phyloP scores from a whole-genome alignment of 2,888 invertebrate genomes.

The Loripinus fragilis region DNA sequence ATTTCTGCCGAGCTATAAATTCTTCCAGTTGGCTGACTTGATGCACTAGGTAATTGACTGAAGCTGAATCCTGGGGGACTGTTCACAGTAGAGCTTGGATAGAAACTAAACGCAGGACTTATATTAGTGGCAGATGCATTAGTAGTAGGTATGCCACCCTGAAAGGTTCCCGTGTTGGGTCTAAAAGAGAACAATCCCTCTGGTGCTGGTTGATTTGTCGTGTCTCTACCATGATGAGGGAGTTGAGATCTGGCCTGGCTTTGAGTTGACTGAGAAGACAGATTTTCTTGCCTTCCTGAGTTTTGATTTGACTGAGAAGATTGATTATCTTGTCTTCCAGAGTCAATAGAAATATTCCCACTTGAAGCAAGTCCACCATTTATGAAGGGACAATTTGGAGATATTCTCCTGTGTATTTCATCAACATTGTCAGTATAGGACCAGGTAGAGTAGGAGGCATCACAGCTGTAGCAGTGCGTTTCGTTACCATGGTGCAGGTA shows the following conservation, averaged over 20 bases:
- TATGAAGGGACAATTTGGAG: conserved; percentile 51
- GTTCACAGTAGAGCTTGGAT: not conserved
- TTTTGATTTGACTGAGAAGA: conserved; percentile 4
- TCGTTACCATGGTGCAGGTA: conserved; percentile 26
- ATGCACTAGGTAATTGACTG: not conserved
- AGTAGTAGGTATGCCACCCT: not conserved
- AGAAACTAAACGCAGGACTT: not conserved
- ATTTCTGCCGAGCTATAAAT: not conserved
- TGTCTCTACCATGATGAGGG: not conserved
- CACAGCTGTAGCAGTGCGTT: conserved; percentile 49
- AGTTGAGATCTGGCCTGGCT: not conserved
- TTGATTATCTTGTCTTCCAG: conserved; percentile 1
- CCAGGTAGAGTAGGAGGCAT: conserved; percentile 33
- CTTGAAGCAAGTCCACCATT: conserved; percentile 7
- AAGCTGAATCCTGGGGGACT: not conserved
- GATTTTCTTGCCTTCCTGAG: not conserved
- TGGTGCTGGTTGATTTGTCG: not conserved
- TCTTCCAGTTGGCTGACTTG: not conserved
- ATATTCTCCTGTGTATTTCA: conserved; percentile 44
- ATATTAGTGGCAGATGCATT: not conserved
- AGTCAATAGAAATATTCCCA: conserved; percentile 16
- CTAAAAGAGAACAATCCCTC: not conserved
- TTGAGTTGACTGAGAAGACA: not conserved
- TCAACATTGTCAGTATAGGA: conserved; percentile 43
- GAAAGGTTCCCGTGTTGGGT: not conserved